Base-by-base conservation (phyloP, 2,113 vertebrate species). In the Cyanoliseus patagonus region DNA sequence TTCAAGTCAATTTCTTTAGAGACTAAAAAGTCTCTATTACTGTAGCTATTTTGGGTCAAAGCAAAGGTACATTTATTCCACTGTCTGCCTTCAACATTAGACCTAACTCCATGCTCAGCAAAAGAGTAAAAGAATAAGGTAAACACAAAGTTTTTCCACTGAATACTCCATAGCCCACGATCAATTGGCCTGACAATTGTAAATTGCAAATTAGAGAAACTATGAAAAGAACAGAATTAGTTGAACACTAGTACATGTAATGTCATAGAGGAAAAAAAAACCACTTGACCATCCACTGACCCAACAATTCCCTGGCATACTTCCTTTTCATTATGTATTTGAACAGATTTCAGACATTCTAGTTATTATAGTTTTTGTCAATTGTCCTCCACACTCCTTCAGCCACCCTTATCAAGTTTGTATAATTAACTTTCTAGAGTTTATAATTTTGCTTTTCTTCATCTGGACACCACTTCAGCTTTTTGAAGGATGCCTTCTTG, bases 251-350 rank as follows among this genome's bases (percentile, higher is more conserved):
- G 10, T 19, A 63, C 8, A 9, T 13, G 25, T 2, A 51, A 53
- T 2, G 0, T 8, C 33, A 24, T 6, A 61, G 47, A 44, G 13
- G 11, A 41, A 30, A 35, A 8, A 15, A 5, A 2, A 0, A 4
- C 13, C 64, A 69, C n/a, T 51, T 62, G 61, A 39, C 17, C 72
- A 8, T 18, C 41, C 62, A n/a, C 37, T 76, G 67, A 70, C 35
- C 3, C 1, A 57, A 37, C 17, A 81, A 70, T 27, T 91, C 53
- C 83, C 51, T 41, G 31, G 27, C 25, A 83, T 35, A 22, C 23
- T 44, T 94, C 39, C 44, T 49, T 17, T 55, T 44, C 83, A 42
- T 0, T 0, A 22, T 4, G 13, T 10, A 11, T 63, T 88, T 81
- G 59, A 96, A 66, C 30, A 76, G 44, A 7, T 31, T 73, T 33